Conservation (phyloP, 2,888 invertebrate genomes). For the Clunio marinus region DNA sequence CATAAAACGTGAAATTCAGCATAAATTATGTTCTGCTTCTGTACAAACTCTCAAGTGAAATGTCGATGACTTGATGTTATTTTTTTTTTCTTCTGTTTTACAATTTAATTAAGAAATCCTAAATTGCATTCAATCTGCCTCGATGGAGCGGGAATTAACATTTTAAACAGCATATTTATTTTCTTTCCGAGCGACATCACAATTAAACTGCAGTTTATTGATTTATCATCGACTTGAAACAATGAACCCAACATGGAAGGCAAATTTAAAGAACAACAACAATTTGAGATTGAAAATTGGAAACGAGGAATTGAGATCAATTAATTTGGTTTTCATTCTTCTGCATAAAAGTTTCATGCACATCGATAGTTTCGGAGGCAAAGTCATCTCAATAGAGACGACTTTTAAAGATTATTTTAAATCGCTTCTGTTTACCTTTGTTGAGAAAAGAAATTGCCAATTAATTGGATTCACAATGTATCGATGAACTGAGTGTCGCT, state of each 20-base stretch:
- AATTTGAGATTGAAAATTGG: conserved; percentile 25
- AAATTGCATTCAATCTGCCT: not conserved
- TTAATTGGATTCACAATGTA: too few species aligned
- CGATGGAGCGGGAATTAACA: not conserved
- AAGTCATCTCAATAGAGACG: not conserved
- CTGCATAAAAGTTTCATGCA: conserved; percentile 7
- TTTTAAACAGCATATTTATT: not conserved
- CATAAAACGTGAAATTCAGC: conserved; percentile 31
- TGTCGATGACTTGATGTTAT: not conserved
- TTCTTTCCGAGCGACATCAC: conserved; percentile 23
- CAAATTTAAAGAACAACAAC: not conserved
- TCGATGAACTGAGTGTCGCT: too few species aligned
- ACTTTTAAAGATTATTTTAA: not conserved
- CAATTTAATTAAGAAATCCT: conserved; percentile 30
- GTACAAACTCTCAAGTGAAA: not conserved
- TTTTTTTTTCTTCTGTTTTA: not conserved
- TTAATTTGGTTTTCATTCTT: conserved; percentile 23
- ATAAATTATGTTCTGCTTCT: conserved; percentile 18
- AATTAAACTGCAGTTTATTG: conserved; percentile 30
- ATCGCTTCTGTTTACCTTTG: not conserved
- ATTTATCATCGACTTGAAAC: conserved; percentile 28
- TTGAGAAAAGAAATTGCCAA: not conserved
- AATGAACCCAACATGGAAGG: not conserved
- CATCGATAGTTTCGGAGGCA: not conserved
- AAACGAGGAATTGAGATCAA: conserved; percentile 31